These are phyloP conservation scores for Drosophila saltans DNA, from an alignment of 1,140 invertebrate genomes.

Conservation along the genomic window DNA sequence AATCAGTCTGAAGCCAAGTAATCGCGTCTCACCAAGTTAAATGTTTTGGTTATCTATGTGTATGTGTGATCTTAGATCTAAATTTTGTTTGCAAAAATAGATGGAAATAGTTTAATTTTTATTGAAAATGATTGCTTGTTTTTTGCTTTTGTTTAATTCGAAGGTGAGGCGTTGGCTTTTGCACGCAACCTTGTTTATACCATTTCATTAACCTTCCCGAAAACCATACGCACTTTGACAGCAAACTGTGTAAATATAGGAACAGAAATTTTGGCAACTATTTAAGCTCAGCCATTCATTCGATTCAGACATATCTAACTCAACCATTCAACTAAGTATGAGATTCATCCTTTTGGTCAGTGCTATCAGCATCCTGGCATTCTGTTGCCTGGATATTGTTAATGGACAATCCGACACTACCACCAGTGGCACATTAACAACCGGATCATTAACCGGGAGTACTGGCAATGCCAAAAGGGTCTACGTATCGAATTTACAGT, in stretches of 20 bases:
- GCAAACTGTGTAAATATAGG: constrained; percentile 54
- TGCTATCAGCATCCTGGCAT: constrained; percentile 19
- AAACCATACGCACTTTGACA: constrained; percentile 20
- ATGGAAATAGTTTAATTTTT: not conserved
- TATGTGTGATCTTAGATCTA: constrained; percentile 2
- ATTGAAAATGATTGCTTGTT: not conserved
- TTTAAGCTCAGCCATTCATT: constrained; percentile 31
- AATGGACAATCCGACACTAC: not conserved
- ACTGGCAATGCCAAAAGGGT: constrained; percentile 11
- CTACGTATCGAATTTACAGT: constrained; percentile 28
- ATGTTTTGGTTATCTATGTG: not conserved
- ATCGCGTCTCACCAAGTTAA: not conserved
- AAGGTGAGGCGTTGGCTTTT: constrained; percentile 36
- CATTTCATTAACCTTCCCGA: constrained; percentile 27
- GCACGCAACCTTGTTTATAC: constrained; percentile 14
- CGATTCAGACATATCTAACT: constrained; percentile 33
- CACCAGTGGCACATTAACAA: not conserved
- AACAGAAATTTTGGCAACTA: constrained; percentile 20
- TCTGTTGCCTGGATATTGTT: constrained; percentile 21
- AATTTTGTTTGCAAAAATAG: not conserved
- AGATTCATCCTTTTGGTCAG: constrained; percentile 25
- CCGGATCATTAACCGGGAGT: too few relatives aligned
- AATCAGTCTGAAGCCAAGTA: constrained; percentile 46
- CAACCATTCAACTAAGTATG: constrained; percentile 29
- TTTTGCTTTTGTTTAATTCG: constrained; percentile 33